Percentiles rank a stretch among this genome's conserved stretches.
Evolutionary conservation across 2,113 vertebrate species (phyloP).

Genomic region (Grammomys surdaster): DNA sequence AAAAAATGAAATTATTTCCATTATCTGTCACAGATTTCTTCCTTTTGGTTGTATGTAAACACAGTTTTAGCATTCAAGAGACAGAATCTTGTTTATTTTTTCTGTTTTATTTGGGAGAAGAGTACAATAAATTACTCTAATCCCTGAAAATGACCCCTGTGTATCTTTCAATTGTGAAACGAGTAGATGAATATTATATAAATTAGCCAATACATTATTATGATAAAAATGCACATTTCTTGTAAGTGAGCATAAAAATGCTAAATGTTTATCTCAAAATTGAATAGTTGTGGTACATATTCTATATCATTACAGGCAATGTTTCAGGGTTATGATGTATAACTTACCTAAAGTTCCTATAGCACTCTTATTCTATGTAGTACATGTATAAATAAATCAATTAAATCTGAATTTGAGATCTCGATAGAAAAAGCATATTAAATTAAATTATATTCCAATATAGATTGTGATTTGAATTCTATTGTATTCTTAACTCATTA

Average conservation of each 20-base stretch:
- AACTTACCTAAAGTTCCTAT: background rate
- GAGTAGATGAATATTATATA: background rate
- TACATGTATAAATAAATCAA: background rate
- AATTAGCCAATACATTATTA: background rate
- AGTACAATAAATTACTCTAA: background rate
- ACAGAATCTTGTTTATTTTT: background rate
- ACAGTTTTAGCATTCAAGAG: background rate
- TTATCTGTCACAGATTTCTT: background rate
- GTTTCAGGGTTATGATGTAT: background rate
- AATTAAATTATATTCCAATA: background rate
- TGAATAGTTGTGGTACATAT: background rate
- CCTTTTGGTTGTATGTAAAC: background rate
- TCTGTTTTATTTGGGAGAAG: background rate
- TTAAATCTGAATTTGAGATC: slow-evolving; percentile 10
- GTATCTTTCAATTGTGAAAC: background rate
- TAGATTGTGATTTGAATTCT: background rate
- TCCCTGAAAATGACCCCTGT: background rate
- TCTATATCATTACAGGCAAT: background rate
- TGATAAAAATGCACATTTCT: slow-evolving; percentile 2
- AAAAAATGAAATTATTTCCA: background rate
- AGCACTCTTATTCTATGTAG: background rate
- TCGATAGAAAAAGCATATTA: background rate
- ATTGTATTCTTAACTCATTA: background rate
- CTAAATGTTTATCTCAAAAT: background rate
- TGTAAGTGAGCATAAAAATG: background rate